Evolutionary conservation across 1,140 invertebrate species (phyloP).

Genomic region (Sminthurinus signatus): DNA sequence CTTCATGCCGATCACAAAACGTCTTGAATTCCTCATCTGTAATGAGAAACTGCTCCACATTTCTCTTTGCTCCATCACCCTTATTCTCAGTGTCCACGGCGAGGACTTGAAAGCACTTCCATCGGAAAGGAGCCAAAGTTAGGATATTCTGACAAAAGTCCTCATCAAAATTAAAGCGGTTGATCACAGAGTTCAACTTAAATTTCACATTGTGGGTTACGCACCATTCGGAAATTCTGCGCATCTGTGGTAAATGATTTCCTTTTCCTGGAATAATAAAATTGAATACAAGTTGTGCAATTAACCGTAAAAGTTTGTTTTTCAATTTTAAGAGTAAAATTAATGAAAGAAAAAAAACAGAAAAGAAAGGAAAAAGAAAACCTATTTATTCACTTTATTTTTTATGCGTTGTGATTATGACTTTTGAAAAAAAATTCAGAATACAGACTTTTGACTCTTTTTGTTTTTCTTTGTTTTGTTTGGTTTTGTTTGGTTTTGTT

Average conservation of each 20-base stretch:
- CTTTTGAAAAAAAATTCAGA: no score
- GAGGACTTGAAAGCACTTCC: constrained; percentile 43
- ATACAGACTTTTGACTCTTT: no score
- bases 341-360: constrained; percentile 9
- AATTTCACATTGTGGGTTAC: constrained; percentile 48
- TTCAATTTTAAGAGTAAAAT: no score
- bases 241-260: constrained; percentile 47
- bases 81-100: constrained; percentile 50
- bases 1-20: constrained; percentile 47
- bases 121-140: constrained; percentile 47
- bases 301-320: no score
- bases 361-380: neutral
- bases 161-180: constrained; percentile 50
- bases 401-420: no score
- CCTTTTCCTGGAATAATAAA: constrained; percentile 44
- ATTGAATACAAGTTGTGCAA: no score
- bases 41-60: constrained; percentile 49
- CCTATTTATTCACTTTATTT: no score
- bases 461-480: no score
- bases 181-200: constrained; percentile 52
- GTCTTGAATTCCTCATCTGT: constrained; percentile 46
- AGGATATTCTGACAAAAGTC: constrained; percentile 47
- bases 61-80: constrained; percentile 46
- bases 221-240: constrained; percentile 47
- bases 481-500: no score